Evolutionary conservation across 2,797 vertebrate species (phyloP), one percentile per base, ranked within the genome.

Genomic region (Danio kyathit): DNA sequence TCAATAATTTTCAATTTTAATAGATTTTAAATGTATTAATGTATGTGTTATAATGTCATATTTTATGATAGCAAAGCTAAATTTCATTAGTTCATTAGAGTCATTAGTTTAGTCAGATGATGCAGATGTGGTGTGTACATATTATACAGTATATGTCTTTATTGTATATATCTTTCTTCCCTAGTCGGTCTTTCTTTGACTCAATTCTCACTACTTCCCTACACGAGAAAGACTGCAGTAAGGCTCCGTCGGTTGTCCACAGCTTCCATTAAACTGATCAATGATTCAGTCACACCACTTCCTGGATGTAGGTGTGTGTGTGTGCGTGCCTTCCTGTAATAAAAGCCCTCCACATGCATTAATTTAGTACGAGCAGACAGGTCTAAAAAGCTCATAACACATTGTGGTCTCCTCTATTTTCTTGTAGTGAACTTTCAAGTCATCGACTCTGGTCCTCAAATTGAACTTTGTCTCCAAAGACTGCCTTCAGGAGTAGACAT

Each of bases 251-350:
- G 54, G 69, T 16, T 61, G 44, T 71, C 46, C 56, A 72, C 46
- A 73, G 69, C 38, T 38, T 73, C 59, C 59, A 80, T 80, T 80
- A 80, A 73, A 73, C 51, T 80, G 69, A 80, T 80, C 69, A 72
- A 80, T 80, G 77, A 71, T 72, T 80, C 60, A 80, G 72, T 72
- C 13, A 46, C 49, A 64, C 9, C 21, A 52, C 64, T 81, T 75
- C 65, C 72, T 38, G 73, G 56, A 61, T 61, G 40, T 74, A 41
- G 38, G 60, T 51, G 29, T 17, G 10, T 59, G 29, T 46, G 49
- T 66, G 52, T 67, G 54, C 43, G 71, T 69, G 72, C 8, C 44
- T 81, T 52, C 40, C 72, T 75, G 80, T 69, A 70, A 79, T 79
- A 13, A 71, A 69, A 80, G 49, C 48, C 48, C 57, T 64, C 17